Base-by-base conservation (phyloP, 2,113 vertebrate species). In the Castor canadensis region DNA sequence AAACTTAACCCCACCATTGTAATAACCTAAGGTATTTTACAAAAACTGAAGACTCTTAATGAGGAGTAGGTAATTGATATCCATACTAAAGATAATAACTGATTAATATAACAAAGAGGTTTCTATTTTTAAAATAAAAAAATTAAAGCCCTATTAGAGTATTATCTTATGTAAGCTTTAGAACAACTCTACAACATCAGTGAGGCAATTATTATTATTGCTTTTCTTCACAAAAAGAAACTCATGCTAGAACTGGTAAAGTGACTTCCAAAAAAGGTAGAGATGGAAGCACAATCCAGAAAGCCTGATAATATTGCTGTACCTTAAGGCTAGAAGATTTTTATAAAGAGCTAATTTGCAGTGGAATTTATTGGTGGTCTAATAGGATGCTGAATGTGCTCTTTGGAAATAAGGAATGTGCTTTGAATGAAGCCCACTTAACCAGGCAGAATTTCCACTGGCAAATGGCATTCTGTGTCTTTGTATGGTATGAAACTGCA, bases 101-200 rank as follows among this genome's bases (percentile, higher is more conserved):
- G 2, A 49, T 79, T 71, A 40, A 76, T 40, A 19, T 12, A 47
- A 60, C 11, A 40, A 60, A 84, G 30, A 47, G 10, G 28, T 62
- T 54, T 22, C 13, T 35, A 80, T 20, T 80, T 93, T 20, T n/a
- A 76, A 62, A 80, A 58, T n/a, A 84, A 79, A 80, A 62, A 32
- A 69, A 1, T 45, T n/a, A 54, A 54, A 40, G 16, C 15, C 32
- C 32, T 54, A 47, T 28, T 85, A 56, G 1, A 20, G 52, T 40
- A 52, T 13, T 49, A 15, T 43, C 20, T 91, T 49, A n/a, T 8
- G 32, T 32, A 88, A 88, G 71, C 49, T 0, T 3, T 16, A 35
- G n/a, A 43, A 62, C 6, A 93, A 15, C 9, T n/a, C 43, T 43
- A 69, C 0, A 8, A 4, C 22, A n/a, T 0, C 38, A 35, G 20